These are phyloP conservation scores for Quadroppia sp. DNA, from an alignment of 2,888 invertebrate species.

Conservation along the genomic window DNA sequence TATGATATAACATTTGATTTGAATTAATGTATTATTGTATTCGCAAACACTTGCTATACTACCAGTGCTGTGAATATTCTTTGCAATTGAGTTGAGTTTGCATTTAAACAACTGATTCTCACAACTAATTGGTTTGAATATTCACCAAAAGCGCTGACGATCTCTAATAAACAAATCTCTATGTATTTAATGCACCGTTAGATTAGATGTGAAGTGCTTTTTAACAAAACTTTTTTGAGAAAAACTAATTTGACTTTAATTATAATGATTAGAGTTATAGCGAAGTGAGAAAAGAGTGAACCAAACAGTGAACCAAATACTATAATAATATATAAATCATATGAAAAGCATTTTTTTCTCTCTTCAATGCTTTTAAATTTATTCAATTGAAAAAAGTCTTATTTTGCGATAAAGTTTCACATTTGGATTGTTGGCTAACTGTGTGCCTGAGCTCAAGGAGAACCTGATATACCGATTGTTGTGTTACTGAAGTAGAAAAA, in stretches of 20 bases:
- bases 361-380: neutral
- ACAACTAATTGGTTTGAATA: neutral
- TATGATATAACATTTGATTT: neutral
- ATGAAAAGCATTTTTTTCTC: neutral
- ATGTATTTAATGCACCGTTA: slow-evolving; percentile 5
- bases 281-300: slow-evolving; percentile 13
- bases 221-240: neutral
- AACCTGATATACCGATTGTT: slow-evolving; percentile 11
- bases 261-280: neutral
- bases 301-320: slow-evolving; percentile 7
- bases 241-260: slow-evolving; percentile 13
- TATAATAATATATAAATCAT: too few relatives aligned
- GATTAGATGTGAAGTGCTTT: neutral
- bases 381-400: neutral
- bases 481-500: slow-evolving; percentile 3
- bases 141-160: neutral
- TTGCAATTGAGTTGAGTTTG: neutral
- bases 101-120: neutral
- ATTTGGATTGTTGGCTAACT: neutral
- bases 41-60: neutral
- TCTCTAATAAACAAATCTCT: neutral
- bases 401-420: too few relatives aligned
- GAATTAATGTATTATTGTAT: neutral
- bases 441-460: neutral
- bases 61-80: neutral